Base-by-base conservation (phyloP, 2,888 invertebrate species). In the Podabrus alpinus region DNA sequence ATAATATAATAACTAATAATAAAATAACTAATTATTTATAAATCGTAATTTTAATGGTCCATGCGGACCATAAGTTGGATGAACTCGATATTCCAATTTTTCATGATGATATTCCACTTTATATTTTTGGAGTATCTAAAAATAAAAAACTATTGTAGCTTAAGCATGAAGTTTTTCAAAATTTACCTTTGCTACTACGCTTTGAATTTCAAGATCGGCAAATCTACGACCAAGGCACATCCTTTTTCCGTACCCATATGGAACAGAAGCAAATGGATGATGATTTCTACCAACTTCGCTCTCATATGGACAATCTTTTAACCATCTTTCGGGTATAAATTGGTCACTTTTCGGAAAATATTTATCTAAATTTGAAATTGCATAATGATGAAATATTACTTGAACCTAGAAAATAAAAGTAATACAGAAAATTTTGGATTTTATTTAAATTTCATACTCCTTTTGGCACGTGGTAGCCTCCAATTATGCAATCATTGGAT, bases 271-370 rank as follows among this genome's bases (percentile, higher is more conserved):
- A 83, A 94, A 95, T 0, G 93, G 91, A 84, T 94, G 93, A 67
- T 90, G 85, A 9, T 83, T 66, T 73, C 80, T 83, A 19, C 77
- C 80, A 68, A 78, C 77, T 15, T 79, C 80, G 45, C 77, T 60
- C 71, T 70, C 16, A 64, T 15, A n/a, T 17, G 76, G 80, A 67
- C 80, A 80, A 17, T 77, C 72, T 74, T 90, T 88, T 79, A 94
- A 82, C 95, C 95, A 96, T 66, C 96, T 88, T 83, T 95, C 95
- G 0, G 96, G 95, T 62, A 92, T 84, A 83, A 91, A 96, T 73
- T 91, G 88, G 0, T 88, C 82, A 7, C 93, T 88, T 15, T 89
- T 87, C 0, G 90, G 88, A 81, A 92, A 94, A 79, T 94, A 91
- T 71, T 90, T 86, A 13, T 92, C 92, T 82, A 90, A 89, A 83